Conservation (phyloP, 2,888 invertebrate genomes). For the Oligia latruncula region DNA sequence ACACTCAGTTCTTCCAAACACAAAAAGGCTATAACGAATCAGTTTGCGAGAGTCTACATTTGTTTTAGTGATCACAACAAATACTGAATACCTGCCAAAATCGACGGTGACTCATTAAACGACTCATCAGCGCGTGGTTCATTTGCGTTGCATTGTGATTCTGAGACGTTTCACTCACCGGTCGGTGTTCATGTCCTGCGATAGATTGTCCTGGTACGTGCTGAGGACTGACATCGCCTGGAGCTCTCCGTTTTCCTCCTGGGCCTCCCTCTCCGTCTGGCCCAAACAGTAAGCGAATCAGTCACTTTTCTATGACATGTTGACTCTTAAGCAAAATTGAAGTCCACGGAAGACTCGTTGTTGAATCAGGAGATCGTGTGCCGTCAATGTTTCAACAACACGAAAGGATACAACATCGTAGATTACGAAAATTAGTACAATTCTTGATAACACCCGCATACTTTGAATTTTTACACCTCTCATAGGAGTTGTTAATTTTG, state of each 20-base stretch:
- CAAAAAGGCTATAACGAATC: slow-evolving; percentile 45
- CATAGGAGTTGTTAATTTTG: slow-evolving; percentile 65
- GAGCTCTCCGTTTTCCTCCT: slow-evolving; percentile 82
- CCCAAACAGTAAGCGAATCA: slow-evolving; percentile 73
- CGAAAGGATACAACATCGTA: slow-evolving; percentile 40
- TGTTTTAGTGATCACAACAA: slow-evolving; percentile 45
- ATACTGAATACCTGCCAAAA: slow-evolving; percentile 42
- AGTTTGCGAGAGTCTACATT: slow-evolving; percentile 14
- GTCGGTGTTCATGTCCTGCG: slow-evolving; percentile 91
- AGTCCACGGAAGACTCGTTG: slow-evolving; percentile 40
- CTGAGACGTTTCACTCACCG: slow-evolving; percentile 83
- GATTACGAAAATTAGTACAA: slow-evolving; percentile 54
- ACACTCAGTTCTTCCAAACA: slow-evolving; percentile 13
- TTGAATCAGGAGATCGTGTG: slow-evolving; percentile 32
- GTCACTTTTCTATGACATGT: slow-evolving; percentile 40
- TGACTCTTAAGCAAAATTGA: slow-evolving; percentile 35
- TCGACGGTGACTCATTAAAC: slow-evolving; percentile 54
- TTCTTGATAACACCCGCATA: slow-evolving; percentile 61
- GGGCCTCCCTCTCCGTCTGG: slow-evolving; percentile 84
- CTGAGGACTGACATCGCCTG: slow-evolving; percentile 91
- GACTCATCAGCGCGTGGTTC: slow-evolving; percentile 38
- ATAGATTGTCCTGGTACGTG: slow-evolving; percentile 90
- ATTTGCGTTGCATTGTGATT: slow-evolving; percentile 46
- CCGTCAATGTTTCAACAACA: slow-evolving; percentile 21
- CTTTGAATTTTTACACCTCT: slow-evolving; percentile 63